These are phyloP conservation scores for Scaptomyza cyrtandrae DNA, from an alignment of 2,888 invertebrate species.

Conservation along the genomic window DNA sequence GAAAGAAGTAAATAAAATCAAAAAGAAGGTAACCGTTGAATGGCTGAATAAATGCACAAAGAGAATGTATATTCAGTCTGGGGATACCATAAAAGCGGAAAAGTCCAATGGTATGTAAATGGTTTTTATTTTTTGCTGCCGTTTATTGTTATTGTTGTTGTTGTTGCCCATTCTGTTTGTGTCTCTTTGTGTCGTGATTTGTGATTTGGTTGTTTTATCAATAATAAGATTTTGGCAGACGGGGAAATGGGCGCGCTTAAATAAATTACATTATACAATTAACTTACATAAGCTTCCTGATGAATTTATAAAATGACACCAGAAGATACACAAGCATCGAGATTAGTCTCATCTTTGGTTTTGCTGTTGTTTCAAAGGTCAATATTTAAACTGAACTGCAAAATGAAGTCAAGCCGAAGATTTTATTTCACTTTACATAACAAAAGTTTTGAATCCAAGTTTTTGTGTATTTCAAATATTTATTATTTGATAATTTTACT, in stretches of 20 bases:
- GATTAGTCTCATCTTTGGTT: conserved; percentile 67
- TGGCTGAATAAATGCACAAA: conserved; percentile 26
- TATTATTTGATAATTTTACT: conserved; percentile 4
- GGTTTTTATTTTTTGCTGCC: conserved; percentile 1
- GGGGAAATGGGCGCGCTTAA: background rate
- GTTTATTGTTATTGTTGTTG: conserved; percentile 2
- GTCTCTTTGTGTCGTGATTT: conserved; percentile 16
- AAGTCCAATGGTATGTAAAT: conserved; percentile 36
- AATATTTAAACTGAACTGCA: background rate
- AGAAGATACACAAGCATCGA: conserved; percentile 65
- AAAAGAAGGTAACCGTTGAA: conserved; percentile 19
- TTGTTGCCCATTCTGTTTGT: conserved; percentile 1
- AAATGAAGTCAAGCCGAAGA: conserved; percentile 1
- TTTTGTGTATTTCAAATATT: conserved; percentile 2
- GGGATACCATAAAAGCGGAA: conserved; percentile 27
- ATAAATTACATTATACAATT: conserved; percentile 32
- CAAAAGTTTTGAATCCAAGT: background rate
- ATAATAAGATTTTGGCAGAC: conserved; percentile 24
- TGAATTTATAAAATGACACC: conserved; percentile 72
- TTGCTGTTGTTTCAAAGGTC: background rate
- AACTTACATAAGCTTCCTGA: conserved; percentile 73
- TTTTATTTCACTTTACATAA: conserved; percentile 13
- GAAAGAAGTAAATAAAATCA: conserved; percentile 36
- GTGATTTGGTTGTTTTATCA: conserved; percentile 49
- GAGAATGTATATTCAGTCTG: conserved; percentile 5